Evolutionary conservation across 2,797 vertebrate species (phyloP).

Genomic region (Pseudochaenichthys georgianus): DNA sequence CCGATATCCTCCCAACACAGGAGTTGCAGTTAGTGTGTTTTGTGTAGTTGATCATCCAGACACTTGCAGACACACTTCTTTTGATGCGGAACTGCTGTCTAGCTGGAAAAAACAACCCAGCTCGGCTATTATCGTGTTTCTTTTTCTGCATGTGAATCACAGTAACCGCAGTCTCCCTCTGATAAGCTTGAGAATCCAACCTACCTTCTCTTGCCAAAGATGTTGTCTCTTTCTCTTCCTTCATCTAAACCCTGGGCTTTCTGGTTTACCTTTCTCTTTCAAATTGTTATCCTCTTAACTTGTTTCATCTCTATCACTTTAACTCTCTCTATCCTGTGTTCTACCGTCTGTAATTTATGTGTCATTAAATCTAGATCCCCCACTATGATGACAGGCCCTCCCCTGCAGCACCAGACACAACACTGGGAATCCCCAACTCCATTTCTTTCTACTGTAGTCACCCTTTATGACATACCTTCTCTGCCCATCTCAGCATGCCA

Average conservation of each 20-base stretch:
- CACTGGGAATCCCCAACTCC: slow-evolving; percentile 51
- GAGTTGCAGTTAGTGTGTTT: slow-evolving; percentile 61
- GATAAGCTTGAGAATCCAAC: slow-evolving; percentile 53
- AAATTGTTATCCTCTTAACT: slow-evolving; percentile 3
- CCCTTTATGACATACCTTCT: slow-evolving; percentile 26
- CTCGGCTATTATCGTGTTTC: slow-evolving; percentile 35
- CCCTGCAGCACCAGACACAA: slow-evolving; percentile 42
- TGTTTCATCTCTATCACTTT: slow-evolving; percentile 11
- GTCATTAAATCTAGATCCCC: slow-evolving; percentile 35
- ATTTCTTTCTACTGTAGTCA: slow-evolving; percentile 16
- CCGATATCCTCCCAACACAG: slow-evolving; percentile 4
- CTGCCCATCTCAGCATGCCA: neutral
- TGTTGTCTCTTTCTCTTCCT: slow-evolving; percentile 33
- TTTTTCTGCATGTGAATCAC: slow-evolving; percentile 26
- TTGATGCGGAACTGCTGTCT: slow-evolving; percentile 45
- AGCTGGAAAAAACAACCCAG: slow-evolving; percentile 50
- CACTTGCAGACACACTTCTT: slow-evolving; percentile 46
- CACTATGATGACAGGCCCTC: slow-evolving; percentile 10
- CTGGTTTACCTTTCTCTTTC: slow-evolving; percentile 44
- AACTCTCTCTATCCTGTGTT: slow-evolving; percentile 6
- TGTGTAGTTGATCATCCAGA: slow-evolving; percentile 39
- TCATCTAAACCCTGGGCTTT: slow-evolving; percentile 36
- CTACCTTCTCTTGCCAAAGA: slow-evolving; percentile 39
- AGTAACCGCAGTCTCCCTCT: slow-evolving; percentile 48
- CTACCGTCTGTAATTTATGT: slow-evolving; percentile 14